phyloP scores from a whole-genome alignment of 2,888 invertebrate species.

The Camptogramma bilineatum region DNA sequence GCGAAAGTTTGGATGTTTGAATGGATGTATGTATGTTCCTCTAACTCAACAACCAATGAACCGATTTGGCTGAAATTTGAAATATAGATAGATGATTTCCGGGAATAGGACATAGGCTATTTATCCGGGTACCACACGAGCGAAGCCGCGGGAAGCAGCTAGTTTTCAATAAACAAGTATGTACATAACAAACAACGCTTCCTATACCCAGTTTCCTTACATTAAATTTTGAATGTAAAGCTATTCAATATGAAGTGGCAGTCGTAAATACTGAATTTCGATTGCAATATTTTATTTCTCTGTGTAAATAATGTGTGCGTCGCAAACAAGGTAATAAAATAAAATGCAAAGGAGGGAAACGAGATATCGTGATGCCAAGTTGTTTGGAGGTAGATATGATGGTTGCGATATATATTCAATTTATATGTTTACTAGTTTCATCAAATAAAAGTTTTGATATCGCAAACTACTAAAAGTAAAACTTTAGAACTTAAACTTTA shows the following conservation, averaged over 20 bases:
- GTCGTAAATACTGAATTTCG: constrained; percentile 27
- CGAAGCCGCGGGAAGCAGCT: too few species aligned
- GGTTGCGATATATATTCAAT: background rate
- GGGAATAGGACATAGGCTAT: too few species aligned
- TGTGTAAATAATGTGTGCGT: constrained; percentile 22
- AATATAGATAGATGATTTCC: too few species aligned
- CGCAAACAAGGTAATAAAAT: constrained; percentile 32
- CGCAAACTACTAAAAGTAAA: background rate
- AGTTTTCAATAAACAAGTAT: too few species aligned
- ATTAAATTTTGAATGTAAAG: constrained; percentile 23
- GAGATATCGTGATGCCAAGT: constrained; percentile 27
- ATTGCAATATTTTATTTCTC: constrained; percentile 22
- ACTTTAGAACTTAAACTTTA: background rate
- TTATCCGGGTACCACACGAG: too few species aligned
- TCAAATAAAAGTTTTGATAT: background rate
- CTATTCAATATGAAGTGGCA: constrained; percentile 23
- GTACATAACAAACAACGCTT: constrained; percentile 1
- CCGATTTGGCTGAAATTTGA: too few species aligned
- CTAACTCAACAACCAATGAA: too few species aligned
- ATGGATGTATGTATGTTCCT: too few species aligned
- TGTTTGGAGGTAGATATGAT: constrained; percentile 27
- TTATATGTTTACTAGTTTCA: background rate
- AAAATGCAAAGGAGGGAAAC: constrained; percentile 33
- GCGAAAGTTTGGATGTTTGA: too few species aligned
- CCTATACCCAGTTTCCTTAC: background rate